Conservation (phyloP, 1,140 invertebrate species). For the Caenorhabditis tropicalis region DNA sequence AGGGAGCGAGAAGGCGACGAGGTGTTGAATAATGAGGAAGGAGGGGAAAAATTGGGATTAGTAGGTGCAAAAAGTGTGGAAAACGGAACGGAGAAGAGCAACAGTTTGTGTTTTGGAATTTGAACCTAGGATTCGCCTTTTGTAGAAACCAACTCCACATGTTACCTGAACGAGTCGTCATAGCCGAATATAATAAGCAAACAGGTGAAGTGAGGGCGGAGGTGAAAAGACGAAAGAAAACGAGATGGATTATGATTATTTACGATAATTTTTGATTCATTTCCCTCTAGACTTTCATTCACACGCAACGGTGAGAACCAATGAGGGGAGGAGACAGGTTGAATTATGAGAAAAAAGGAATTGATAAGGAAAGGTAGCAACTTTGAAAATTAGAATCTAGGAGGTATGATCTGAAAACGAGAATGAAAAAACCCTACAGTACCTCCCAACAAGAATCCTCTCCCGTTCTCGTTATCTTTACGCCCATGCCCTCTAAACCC, state of each 20-base stretch:
- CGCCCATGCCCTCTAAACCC: not conserved
- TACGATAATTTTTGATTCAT: not conserved
- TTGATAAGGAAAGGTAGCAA: too few relatives aligned
- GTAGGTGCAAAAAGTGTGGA: not conserved
- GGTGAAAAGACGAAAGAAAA: not conserved
- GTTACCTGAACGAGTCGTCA: too few relatives aligned
- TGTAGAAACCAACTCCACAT: too few relatives aligned
- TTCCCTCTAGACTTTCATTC: not conserved
- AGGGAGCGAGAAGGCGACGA: too few relatives aligned
- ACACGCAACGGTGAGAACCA: not conserved
- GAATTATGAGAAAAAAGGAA: too few relatives aligned
- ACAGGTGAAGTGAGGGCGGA: not conserved
- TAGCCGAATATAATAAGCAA: not conserved
- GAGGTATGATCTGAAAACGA: too few relatives aligned
- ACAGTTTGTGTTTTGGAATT: not conserved
- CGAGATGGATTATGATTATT: constrained; percentile 11
- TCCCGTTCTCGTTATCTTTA: too few relatives aligned
- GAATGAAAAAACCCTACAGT: too few relatives aligned
- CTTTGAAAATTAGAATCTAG: too few relatives aligned
- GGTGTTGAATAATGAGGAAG: not conserved
- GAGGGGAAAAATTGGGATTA: not conserved
- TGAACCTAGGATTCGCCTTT: too few relatives aligned
- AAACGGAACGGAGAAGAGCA: not conserved
- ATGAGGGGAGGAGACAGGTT: too few relatives aligned
- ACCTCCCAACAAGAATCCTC: too few relatives aligned